These are phyloP conservation scores for Tolmerus cingulatus DNA, from an alignment of 2,888 invertebrate genomes.

Conservation along the genomic window DNA sequence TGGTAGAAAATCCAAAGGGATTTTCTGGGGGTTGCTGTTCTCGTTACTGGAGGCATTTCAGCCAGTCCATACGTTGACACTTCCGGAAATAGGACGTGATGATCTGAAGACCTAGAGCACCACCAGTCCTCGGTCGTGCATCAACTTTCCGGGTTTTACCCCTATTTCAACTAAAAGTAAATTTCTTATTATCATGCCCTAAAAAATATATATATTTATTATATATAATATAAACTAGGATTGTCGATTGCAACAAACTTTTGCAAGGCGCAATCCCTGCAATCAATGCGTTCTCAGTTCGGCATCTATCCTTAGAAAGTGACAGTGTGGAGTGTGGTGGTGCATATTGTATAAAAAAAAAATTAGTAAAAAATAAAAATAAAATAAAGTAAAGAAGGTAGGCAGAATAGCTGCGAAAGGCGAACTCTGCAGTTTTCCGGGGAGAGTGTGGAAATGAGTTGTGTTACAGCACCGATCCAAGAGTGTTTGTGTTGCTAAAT, in stretches of 20 bases:
- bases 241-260: not conserved
- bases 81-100: constrained; percentile 49
- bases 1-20: not conserved
- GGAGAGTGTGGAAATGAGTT: constrained; percentile 4
- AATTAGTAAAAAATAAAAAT: not conserved
- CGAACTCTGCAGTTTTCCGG: not conserved
- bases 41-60: constrained; percentile 50
- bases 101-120: not conserved
- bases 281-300: not conserved
- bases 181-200: constrained; percentile 8
- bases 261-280: not conserved
- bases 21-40: constrained; percentile 48
- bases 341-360: not conserved
- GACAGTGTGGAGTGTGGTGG: not conserved
- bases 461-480: constrained; percentile 10
- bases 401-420: not conserved
- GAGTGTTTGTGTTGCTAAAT: constrained; percentile 55
- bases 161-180: not conserved
- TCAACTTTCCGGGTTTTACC: not conserved
- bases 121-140: not conserved
- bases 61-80: constrained; percentile 52
- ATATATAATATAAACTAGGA: not conserved
- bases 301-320: not conserved
- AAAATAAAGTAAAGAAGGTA: not conserved
- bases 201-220: not conserved